phyloP scores from a whole-genome alignment of 1,140 invertebrate species.

The Lucilia cuprina region DNA sequence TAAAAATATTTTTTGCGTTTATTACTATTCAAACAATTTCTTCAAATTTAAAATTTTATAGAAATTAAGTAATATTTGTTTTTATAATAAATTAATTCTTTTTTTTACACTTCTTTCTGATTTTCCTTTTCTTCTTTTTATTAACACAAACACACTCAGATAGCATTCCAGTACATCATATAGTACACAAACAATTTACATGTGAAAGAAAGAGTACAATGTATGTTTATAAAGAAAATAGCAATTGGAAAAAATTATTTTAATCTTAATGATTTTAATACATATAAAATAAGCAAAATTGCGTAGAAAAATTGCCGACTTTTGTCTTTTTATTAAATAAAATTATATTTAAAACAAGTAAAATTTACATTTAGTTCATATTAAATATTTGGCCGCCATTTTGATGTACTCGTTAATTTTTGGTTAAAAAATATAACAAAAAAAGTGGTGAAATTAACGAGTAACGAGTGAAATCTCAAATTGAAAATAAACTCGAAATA shows the following conservation, averaged over 20 bases:
- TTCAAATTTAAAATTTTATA: background rate
- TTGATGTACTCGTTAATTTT: background rate
- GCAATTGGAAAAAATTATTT: background rate
- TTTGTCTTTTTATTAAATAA: background rate
- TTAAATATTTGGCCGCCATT: constrained; percentile 26
- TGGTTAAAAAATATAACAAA: constrained; percentile 18
- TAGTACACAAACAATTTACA: background rate
- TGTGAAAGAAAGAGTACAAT: constrained; percentile 6
- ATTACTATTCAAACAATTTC: background rate
- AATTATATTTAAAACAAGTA: background rate
- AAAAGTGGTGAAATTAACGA: background rate
- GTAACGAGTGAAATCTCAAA: constrained; percentile 5
- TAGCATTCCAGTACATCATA: constrained; percentile 18
- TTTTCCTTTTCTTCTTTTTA: background rate
- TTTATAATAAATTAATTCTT: background rate
- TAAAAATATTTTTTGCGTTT: background rate
- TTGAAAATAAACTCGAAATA: constrained; percentile 6
- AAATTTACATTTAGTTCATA: background rate
- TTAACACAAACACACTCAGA: background rate
- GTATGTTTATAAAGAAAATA: background rate
- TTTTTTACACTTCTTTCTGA: background rate
- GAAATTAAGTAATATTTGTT: no score
- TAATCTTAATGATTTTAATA: no score
- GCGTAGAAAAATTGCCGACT: background rate
- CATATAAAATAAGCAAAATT: background rate